Evolutionary conservation across 1,140 invertebrate genomes (phyloP).

Genomic region (Cephus cinctus): DNA sequence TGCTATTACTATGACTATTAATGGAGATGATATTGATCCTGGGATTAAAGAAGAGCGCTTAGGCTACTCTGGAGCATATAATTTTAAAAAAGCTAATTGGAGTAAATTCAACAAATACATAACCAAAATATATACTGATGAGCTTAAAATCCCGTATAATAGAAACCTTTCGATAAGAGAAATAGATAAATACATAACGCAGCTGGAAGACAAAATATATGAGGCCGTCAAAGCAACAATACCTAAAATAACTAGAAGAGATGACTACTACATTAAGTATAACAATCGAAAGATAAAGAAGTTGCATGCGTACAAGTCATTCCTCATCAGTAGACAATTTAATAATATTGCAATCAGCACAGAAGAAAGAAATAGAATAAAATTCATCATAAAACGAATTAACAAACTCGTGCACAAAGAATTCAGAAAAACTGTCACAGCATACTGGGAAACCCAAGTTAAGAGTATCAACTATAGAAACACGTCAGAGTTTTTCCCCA

Average conservation of each 20-base stretch:
- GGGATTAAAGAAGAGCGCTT: not conserved
- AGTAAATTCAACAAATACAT: slow-evolving; percentile 7
- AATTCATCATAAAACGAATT: too few species aligned
- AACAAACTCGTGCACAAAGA: not conserved
- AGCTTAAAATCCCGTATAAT: not conserved
- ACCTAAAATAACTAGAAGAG: slow-evolving; percentile 1
- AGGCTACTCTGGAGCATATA: not conserved
- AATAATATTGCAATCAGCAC: not conserved
- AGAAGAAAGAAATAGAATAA: not conserved
- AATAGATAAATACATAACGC: too few species aligned
- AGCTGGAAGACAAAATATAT: too few species aligned
- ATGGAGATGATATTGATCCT: not conserved
- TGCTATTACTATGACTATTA: slow-evolving; percentile 3
- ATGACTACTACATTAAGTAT: slow-evolving; percentile 4
- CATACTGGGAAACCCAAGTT: slow-evolving; percentile 14
- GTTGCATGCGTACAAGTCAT: slow-evolving; percentile 11
- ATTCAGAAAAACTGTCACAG: slow-evolving; percentile 6
- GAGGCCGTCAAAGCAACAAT: too few species aligned
- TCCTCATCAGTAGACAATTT: not conserved
- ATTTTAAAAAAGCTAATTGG: slow-evolving; percentile 18
- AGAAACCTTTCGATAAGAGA: slow-evolving; percentile 12
- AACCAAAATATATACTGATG: not conserved
- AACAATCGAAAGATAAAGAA: slow-evolving; percentile 12
- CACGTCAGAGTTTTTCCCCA: slow-evolving; percentile 14
- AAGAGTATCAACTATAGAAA: slow-evolving; percentile 18